Evolutionary conservation across 2,888 invertebrate genomes (phyloP), one percentile per base, ranked within the genome.

Genomic region (Serripes groenlandicus): DNA sequence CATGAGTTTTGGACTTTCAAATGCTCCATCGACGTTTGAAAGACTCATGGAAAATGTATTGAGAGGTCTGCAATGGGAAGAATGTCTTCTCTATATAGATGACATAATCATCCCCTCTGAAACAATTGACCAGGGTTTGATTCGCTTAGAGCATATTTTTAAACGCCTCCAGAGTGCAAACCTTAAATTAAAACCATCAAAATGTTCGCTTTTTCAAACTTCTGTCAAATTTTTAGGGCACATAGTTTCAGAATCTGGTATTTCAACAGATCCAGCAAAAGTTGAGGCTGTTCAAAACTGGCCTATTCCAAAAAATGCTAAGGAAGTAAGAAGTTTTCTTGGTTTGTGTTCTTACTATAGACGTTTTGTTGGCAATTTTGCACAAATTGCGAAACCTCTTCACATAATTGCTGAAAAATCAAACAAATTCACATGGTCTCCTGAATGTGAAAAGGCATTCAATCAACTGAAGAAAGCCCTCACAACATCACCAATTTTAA

Each of bases 1-100:
- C 1, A 87, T 92, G 85, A 90, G 90, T 1, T 93, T 93, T 85
- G 93, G 75, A 7, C 62, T 75, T 3, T 69, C 56, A 15, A 70
- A n/a, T n/a, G n/a, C n/a, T n/a, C n/a, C n/a, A n/a, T n/a, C n/a
- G n/a, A n/a, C n/a, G n/a, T n/a, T n/a, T 49, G 70, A 70, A 49
- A 21, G 70, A 18, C 70, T 70, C 21, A 70, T 70, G 70, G 73
- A 85, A 28, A 42, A 66, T 23, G 85, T 89, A 3, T 54, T 89
- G 3, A 30, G 71, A 21, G 88, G 84, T 26, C 42, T 89, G 1
- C 73, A 81, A 32, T 87, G 87, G n/a, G n/a, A n/a, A n/a, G n/a
- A n/a, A n/a, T n/a, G n/a, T n/a, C n/a, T n/a, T n/a, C n/a, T n/a
- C n/a, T 80, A 80, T 32, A 75, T 80, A 56, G 71, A 71, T 34